Base-by-base conservation (phyloP, 1,140 invertebrate genomes). In the Leguminivora glycinivorella region DNA sequence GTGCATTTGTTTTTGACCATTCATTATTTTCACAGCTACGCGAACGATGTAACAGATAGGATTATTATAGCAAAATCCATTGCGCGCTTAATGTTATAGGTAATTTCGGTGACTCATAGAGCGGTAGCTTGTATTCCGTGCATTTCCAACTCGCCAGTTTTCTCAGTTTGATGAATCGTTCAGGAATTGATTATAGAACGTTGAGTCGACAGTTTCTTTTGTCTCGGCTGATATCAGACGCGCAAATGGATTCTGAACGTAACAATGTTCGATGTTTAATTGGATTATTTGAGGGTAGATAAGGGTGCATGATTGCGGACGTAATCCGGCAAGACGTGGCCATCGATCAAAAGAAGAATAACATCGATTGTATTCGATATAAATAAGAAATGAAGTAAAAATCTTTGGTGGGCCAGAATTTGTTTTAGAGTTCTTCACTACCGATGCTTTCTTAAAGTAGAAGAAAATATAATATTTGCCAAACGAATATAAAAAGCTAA, bases 161-260 rank as follows among this genome's bases (percentile, higher is more conserved):
- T 26, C 34, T 29, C 68, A 70, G 70, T 56, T 70, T 60, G 72
- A 69, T 70, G 68, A 72, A 75, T 79, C 78, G 82, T 73, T 72
- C 74, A 79, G 80, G 79, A 79, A 84, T 85, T 87, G 83, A 87
- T 85, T 85, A 82, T 81, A 79, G 79, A 83, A 83, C 69, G 79
- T 84, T 88, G 85, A 84, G 82, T 88, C 79, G 78, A 80, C 85
- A 83, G 75, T 84, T 88, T 85, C 81, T 81, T 69, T 63, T 77
- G 56, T 71, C 71, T 70, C 73, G 75, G 73, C 78, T 74, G 74
- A 70, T 82, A 80, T 77, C 77, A 73, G 77, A 79, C 74, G 76
- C 72, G 72, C 74, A 77, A 83, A 84, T 82, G 82, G 75, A 76
- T 83, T 79, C 77, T 79, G 77, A 71, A 76, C 71, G 75, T 77